Conservation (phyloP, 92 coral and sea anemone genomes). For the Desmophyllum pertusum region DNA sequence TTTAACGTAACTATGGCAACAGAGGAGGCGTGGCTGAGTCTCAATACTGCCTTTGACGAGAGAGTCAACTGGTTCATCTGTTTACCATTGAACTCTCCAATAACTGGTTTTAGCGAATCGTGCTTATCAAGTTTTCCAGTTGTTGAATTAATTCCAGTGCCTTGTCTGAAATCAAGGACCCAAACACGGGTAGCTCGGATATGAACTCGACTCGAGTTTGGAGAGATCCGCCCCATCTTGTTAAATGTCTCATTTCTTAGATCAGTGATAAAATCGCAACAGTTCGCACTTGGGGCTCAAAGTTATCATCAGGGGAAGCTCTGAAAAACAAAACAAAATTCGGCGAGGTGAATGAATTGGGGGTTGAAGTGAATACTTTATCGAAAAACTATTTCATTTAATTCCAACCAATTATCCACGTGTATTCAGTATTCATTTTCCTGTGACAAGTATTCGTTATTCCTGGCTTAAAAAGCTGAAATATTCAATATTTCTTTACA, state of each 20-base stretch:
- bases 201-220: constrained; percentile 15
- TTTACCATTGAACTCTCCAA: background rate
- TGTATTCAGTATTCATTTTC: too few species aligned
- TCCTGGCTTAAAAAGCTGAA: too few species aligned
- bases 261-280: constrained; percentile 21
- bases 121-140: constrained; percentile 1
- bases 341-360: too few species aligned
- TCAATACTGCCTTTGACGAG: constrained; percentile 21
- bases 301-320: constrained; percentile 21
- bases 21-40: constrained; percentile 27
- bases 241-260: constrained; percentile 18
- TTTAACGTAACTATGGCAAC: constrained; percentile 29
- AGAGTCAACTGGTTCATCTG: constrained; percentile 4
- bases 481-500: too few species aligned
- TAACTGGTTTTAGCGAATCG: background rate
- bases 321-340: background rate
- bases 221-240: constrained; percentile 2
- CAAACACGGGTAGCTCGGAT: constrained; percentile 12
- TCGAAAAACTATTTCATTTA: too few species aligned
- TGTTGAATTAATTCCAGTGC: constrained; percentile 12
- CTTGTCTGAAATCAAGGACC: constrained; percentile 32
- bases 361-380: too few species aligned
- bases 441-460: too few species aligned
- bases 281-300: constrained; percentile 23
- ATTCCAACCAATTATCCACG: too few species aligned